A percentile compares a stretch with the other conserved stretches of the same genome.
Conservation (phyloP, 2,113 vertebrate genomes). For the Ginglymostoma cirratum region DNA sequence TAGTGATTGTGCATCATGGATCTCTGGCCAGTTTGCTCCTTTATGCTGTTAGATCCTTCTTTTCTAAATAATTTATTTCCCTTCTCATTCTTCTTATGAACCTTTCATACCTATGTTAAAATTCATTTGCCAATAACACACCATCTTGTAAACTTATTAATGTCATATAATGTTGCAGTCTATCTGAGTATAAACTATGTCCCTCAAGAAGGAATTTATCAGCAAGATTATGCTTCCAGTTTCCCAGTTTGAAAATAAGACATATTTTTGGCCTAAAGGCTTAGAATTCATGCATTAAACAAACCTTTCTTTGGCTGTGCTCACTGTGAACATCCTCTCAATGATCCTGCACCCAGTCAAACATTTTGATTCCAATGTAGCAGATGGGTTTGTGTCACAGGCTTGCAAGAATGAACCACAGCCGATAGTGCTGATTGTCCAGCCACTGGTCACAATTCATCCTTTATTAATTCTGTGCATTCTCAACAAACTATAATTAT, state of each 20-base stretch:
- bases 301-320: neutral
- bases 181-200: no score
- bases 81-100: neutral
- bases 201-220: no score
- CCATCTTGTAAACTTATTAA: no score
- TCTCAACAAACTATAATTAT: neutral
- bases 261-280: neutral
- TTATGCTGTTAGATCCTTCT: neutral
- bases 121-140: no score
- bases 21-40: neutral
- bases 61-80: neutral
- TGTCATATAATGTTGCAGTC: no score
- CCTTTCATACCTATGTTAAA: no score
- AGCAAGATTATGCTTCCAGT: neutral
- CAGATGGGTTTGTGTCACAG: neutral
- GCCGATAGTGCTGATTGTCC: neutral
- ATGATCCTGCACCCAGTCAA: neutral
- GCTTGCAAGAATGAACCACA: neutral
- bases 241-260: neutral
- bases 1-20: neutral
- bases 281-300: neutral
- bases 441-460: neutral
- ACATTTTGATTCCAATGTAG: no score
- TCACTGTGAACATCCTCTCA: neutral
- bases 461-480: neutral